phyloP scores from a whole-genome alignment of 2,888 invertebrate species.

The Drosophila quinaria region DNA sequence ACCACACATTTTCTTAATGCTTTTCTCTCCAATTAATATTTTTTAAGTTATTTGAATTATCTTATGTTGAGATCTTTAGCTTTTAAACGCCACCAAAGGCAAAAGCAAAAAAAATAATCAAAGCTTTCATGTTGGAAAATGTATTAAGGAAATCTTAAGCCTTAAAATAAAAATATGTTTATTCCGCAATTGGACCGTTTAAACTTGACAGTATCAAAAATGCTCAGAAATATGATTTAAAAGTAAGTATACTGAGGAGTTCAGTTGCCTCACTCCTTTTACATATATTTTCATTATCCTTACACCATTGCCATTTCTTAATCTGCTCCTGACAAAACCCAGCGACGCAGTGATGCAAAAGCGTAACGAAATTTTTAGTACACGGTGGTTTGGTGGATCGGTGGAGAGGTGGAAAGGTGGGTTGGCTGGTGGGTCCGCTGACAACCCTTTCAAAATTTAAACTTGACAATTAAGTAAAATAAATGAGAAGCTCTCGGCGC shows the following conservation, averaged over 20 bases:
- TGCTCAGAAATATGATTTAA: slow-evolving; percentile 25
- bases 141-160: too few relatives aligned
- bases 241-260: slow-evolving; percentile 33
- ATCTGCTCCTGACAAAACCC: slow-evolving; percentile 55
- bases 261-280: slow-evolving; percentile 16
- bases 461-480: slow-evolving; percentile 84
- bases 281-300: slow-evolving; percentile 20
- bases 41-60: background rate
- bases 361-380: slow-evolving; percentile 58
- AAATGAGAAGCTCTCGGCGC: slow-evolving; percentile 75
- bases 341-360: slow-evolving; percentile 56
- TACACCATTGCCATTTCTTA: slow-evolving; percentile 32
- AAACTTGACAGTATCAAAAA: slow-evolving; percentile 13
- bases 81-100: too few relatives aligned
- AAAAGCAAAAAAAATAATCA: too few relatives aligned
- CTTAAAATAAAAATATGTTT: background rate
- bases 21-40: background rate
- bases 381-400: background rate
- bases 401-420: background rate
- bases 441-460: slow-evolving; percentile 78
- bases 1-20: too few relatives aligned
- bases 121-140: too few relatives aligned
- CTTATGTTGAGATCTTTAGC: background rate
- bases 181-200: slow-evolving; percentile 10
- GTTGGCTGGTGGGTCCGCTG: slow-evolving; percentile 45